Evolutionary conservation across 2,888 invertebrate genomes (phyloP).

Genomic region (Prosapia bicincta): DNA sequence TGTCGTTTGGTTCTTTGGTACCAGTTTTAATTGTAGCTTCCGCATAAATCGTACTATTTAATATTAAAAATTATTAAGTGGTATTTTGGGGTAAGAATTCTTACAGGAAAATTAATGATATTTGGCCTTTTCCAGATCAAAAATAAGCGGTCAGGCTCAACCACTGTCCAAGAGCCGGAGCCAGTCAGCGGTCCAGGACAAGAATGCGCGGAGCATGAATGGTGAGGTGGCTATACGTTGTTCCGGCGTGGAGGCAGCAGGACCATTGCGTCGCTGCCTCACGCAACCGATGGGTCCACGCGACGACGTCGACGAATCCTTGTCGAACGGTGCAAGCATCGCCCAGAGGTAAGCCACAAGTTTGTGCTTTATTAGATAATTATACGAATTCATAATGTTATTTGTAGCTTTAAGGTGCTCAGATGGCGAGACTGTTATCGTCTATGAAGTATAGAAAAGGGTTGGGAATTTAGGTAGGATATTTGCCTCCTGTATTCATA

Average conservation of each 20-base stretch:
- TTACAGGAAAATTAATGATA: no score
- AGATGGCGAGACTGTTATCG: no score
- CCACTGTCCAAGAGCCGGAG: conserved; percentile 29
- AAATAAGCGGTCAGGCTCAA: not conserved
- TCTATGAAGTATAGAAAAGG: no score
- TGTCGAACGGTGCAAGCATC: conserved; percentile 33
- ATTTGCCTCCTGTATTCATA: no score
- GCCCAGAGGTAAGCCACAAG: conserved; percentile 34
- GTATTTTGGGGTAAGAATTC: no score
- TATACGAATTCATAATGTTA: no score
- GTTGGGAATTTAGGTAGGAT: no score
- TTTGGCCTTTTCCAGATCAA: not conserved
- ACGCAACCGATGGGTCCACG: conserved; percentile 35
- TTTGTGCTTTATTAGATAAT: not conserved
- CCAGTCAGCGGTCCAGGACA: conserved; percentile 14
- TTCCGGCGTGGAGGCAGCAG: conserved; percentile 32
- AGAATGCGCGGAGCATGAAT: not conserved
- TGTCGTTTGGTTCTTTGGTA: no score
- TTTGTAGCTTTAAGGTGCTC: no score
- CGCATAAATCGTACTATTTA: no score
- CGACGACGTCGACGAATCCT: conserved; percentile 35
- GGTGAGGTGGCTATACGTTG: conserved; percentile 25
- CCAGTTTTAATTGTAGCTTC: no score
- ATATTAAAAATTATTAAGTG: no score
- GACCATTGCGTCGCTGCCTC: conserved; percentile 34